Evolutionary conservation across 2,113 vertebrate genomes (phyloP), one percentile per base, ranked within the genome.

Genomic region (Eupsittula cactorum): DNA sequence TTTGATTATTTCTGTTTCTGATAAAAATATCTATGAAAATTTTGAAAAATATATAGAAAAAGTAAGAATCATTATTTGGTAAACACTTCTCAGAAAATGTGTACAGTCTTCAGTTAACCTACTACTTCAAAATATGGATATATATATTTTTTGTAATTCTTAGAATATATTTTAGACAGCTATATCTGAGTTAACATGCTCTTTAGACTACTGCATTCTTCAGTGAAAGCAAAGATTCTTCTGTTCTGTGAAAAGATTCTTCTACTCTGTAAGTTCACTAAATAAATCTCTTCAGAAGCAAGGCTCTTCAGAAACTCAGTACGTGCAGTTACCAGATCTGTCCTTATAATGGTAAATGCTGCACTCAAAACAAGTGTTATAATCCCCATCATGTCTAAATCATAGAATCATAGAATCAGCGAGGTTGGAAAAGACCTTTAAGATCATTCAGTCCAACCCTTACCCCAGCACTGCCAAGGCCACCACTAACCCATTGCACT

Each of bases 231-330:
- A 79, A 79, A 93, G 7, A 59, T 37, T 83, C 9, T 59, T 80
- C n/a, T 74, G 0, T 67, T 76, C 57, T 63, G 10, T 37, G 16
- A 77, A 82, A 62, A 82, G 13, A 35, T 69, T 82, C 24, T 88
- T 91, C 41, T 77, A 3, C 80, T 88, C 76, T 70, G 14, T 46
- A 82, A 46, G 47, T 75, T 75, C 9, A 57, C 57, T 17, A 88
- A 79, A 68, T 53, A 82, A 82, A 85, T 9, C 70, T 85, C 47
- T 82, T 85, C 47, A 75, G n/a, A 92, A 91, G 62, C 35, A 82
- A 82, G 82, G 10, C 70, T 85, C 47, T 82, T 85, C 47, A 75
- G n/a, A 92, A 91, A 70, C 39, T 74, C 41, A 33, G 3, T 50
- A 13, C 65, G 6, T 39, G 29, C 24, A 50, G 13, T 68, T 90